Percentiles rank a stretch among this genome's conserved stretches.
phyloP scores from a whole-genome alignment of 2,797 vertebrate genomes.

The Hybognathus amarus region DNA sequence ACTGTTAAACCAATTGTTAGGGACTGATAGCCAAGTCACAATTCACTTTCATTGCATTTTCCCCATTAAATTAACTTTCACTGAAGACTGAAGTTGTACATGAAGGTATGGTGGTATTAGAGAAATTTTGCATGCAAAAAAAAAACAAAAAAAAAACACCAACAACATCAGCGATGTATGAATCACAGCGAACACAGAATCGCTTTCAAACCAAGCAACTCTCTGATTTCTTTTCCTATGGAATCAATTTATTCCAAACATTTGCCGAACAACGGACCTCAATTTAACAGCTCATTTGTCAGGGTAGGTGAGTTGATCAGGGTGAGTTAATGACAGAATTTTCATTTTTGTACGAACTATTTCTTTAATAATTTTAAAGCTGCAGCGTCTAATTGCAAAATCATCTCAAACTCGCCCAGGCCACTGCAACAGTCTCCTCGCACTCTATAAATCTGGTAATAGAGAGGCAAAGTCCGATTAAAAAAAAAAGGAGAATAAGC shows the following conservation, averaged over 20 bases:
- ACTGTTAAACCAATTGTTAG: neutral
- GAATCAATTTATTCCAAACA: no score
- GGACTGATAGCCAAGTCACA: neutral
- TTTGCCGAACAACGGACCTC: neutral
- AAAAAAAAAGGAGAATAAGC: neutral
- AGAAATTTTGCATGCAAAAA: neutral
- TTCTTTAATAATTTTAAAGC: neutral
- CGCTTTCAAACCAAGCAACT: neutral
- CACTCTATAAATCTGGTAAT: conserved; percentile 43
- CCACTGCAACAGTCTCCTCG: neutral
- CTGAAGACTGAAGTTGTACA: neutral
- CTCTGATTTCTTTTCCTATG: neutral
- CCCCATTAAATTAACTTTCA: neutral
- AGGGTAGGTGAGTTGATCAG: neutral
- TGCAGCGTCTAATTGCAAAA: neutral
- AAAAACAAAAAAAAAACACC: no score
- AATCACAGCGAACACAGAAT: neutral
- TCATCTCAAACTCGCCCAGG: neutral
- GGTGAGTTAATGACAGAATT: neutral
- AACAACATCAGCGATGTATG: neutral
- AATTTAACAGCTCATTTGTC: neutral
- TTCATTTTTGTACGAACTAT: neutral
- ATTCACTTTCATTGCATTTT: neutral
- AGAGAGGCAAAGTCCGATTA: neutral
- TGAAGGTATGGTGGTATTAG: no score